These are phyloP conservation scores for Chrysina gloriosa DNA, from an alignment of 2,888 invertebrate species.

Conservation along the genomic window DNA sequence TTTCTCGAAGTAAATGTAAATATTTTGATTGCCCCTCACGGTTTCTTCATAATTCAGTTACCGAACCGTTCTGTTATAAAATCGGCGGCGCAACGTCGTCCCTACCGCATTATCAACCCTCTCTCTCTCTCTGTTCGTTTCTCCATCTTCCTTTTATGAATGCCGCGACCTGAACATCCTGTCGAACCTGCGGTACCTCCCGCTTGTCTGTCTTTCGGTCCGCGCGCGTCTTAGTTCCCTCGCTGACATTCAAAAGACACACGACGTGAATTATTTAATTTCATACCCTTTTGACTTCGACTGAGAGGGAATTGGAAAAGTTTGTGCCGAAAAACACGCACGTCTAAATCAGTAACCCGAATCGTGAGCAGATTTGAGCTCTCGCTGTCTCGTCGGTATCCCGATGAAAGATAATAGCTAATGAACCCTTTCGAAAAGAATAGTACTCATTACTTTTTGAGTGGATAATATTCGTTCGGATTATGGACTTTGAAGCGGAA, in stretches of 20 bases:
- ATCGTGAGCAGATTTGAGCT: slow-evolving; percentile 14
- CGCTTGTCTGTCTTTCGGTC: slow-evolving; percentile 8
- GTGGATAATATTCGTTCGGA: neutral
- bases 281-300: slow-evolving; percentile 32
- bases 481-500: no score
- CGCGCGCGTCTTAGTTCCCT: neutral
- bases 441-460: neutral
- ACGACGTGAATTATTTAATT: slow-evolving; percentile 33
- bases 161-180: slow-evolving; percentile 8
- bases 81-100: slow-evolving; percentile 18
- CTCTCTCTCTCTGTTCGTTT: neutral
- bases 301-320: slow-evolving; percentile 26
- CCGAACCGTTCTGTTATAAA: slow-evolving; percentile 33
- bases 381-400: neutral
- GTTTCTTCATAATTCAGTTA: slow-evolving; percentile 32
- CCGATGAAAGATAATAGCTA: neutral
- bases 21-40: slow-evolving; percentile 39
- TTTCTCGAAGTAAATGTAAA: no score
- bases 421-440: neutral
- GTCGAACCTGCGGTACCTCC: neutral
- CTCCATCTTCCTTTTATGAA: slow-evolving; percentile 5
- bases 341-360: slow-evolving; percentile 25
- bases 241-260: slow-evolving; percentile 34
- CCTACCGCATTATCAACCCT: neutral
- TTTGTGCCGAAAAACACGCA: slow-evolving; percentile 31